Base-by-base conservation (phyloP, 1,140 invertebrate genomes). In the Ruditapes philippinarum region DNA sequence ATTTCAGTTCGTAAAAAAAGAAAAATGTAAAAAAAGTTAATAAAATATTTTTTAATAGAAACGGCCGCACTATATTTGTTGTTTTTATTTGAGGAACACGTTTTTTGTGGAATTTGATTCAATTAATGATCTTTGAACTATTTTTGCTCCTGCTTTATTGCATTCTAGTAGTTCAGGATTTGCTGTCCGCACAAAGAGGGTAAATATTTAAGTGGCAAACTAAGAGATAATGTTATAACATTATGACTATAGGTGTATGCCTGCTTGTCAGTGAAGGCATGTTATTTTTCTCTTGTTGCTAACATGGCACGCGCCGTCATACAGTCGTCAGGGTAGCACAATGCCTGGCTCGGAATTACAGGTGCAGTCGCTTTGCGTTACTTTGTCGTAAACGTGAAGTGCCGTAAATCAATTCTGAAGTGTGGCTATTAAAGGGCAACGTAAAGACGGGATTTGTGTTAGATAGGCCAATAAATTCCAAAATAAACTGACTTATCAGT, bases 161-260 rank as follows among this genome's bases (percentile, higher is more conserved):
- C 65, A 54, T 28, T 74, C 17, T 33, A 19, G 17, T 38, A 54
- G n/a, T 12, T 51, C 74, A 65, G 49, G 62, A 74, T 84, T 84
- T 84, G 60, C 45, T 54, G 31, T 54, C 19, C n/a, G 0, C 42
- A 84, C 82, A 84, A 84, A 84, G 82, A 74, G 49, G 74, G 82
- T 84, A 84, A 84, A 84, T 84, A 84, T 84, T 84, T 84, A 84
- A 84, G 82, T 74, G 82, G 40, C 82, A 84, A 84, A 74, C 68
- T 31, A n/a, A 17, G 60, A 49, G 82, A 84, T 84, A 84, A 84
- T 84, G 65, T 82, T 57, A 54, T 49, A 40, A 84, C 42, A 62
- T 70, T 86, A 68, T n/a, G 28, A 68, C 42, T 78, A 33, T 14
- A n/a, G 73, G 51, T 25, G 12, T 28, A 9, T 38, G 19, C 68